Conservation (phyloP, 2,888 invertebrate genomes). For the Aromia moschata region DNA sequence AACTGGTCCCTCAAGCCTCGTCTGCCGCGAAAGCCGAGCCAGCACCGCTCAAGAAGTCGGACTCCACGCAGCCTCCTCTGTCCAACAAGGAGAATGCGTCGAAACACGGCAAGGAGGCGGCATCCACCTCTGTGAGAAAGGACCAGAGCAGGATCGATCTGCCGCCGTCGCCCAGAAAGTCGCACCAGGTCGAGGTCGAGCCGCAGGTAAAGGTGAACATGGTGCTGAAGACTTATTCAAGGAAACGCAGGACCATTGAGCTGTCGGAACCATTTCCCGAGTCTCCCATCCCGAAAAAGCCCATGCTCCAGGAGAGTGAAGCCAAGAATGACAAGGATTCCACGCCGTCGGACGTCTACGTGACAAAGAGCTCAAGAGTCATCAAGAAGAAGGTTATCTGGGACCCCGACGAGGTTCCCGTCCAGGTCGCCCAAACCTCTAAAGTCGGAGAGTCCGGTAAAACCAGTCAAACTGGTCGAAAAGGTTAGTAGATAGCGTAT, state of each 20-base stretch:
- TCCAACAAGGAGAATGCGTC: slow-evolving; percentile 17
- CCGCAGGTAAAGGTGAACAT: slow-evolving; percentile 54
- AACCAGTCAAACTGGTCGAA: slow-evolving; percentile 26
- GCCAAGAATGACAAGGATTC: slow-evolving; percentile 29
- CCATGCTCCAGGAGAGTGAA: slow-evolving; percentile 12
- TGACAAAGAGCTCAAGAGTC: slow-evolving; percentile 66
- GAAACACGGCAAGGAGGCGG: slow-evolving; percentile 21
- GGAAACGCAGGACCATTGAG: slow-evolving; percentile 57
- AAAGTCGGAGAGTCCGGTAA: slow-evolving; percentile 3
- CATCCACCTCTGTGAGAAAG: slow-evolving; percentile 19
- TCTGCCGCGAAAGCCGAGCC: not conserved
- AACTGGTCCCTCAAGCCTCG: not conserved
- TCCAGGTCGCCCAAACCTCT: slow-evolving; percentile 32
- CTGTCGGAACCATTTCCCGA: slow-evolving; percentile 34
- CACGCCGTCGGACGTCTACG: slow-evolving; percentile 48
- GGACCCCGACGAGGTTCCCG: slow-evolving; percentile 71
- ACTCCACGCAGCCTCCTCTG: slow-evolving; percentile 8
- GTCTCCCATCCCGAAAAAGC: slow-evolving; percentile 24
- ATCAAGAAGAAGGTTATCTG: slow-evolving; percentile 79
- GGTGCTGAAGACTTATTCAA: slow-evolving; percentile 59
- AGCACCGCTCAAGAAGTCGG: not conserved
- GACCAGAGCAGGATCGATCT: slow-evolving; percentile 22
- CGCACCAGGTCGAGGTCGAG: slow-evolving; percentile 47
- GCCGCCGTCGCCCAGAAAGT: slow-evolving; percentile 27
- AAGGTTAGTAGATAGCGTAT: too few species aligned